Base-by-base conservation (phyloP, 2,888 invertebrate species). In the Tachystola acroxantha region DNA sequence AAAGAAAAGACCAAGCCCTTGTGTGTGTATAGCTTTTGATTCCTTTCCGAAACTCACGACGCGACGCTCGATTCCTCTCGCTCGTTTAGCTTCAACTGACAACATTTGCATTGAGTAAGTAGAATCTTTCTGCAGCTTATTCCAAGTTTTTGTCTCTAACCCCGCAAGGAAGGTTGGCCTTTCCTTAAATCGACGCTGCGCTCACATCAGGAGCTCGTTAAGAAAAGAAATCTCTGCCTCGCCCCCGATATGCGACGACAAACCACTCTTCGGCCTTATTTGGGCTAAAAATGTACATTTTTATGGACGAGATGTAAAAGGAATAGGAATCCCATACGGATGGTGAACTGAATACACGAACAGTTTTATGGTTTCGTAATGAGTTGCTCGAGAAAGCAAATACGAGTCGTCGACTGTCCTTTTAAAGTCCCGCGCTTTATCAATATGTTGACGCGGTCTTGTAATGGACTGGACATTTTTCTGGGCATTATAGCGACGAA, bases 151-250 rank as follows among this genome's bases (percentile, higher is more conserved):
- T 77, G 60, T 63, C 53, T 72, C 79, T 77, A 80, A 75, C 76
- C 74, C 58, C 37, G 68, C 67, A 82, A 76, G 82, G 82, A 80
- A 82, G 80, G 80, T 75, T 75, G 81, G 44, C 62, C 38, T 77
- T 39, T 56, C 80, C 81, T 72, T 84, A 78, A 66, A 62, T 62
- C 59, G 61, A 36, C 39, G 45, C 39, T 40, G 39, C 45, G 32
- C 22, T 2, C 7, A 33, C 43, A 48, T 48, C 59, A 59, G 43
- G 50, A 59, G 57, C 64, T 71, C 65, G 65, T 71, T 72, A 72
- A 64, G 65, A 72, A 72, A 81, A 84, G 82, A 82, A 84, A 84
- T 81, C 79, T 73, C 72, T 67, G 78, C 65, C n/a, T n/a, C n/a
- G n/a, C 63, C 60, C 49, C 60, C 64, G 65, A 57, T 58, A 48